These are phyloP conservation scores for Edolisoma coerulescens DNA, from an alignment of 2,113 vertebrate species.

Conservation along the genomic window DNA sequence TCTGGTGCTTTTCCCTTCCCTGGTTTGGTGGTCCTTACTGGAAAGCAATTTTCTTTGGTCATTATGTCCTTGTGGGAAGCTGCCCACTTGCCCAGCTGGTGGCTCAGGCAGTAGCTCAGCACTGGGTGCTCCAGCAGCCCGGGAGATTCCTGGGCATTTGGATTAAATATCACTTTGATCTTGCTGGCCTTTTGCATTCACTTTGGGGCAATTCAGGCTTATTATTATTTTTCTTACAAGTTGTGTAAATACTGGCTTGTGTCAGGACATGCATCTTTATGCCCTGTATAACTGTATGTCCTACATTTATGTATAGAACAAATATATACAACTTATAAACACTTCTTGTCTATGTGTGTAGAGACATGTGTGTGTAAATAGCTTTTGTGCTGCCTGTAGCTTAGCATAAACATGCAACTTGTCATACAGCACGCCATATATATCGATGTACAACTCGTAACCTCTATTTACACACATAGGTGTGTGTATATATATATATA, in stretches of 20 bases:
- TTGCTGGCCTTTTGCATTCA: background rate
- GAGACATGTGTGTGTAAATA: background rate
- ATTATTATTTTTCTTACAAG: background rate
- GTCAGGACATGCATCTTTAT: background rate
- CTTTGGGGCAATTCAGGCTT: background rate
- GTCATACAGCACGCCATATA: background rate
- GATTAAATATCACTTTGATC: background rate
- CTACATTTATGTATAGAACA: background rate
- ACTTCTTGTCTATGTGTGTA: fast-evolving
- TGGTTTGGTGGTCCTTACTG: background rate
- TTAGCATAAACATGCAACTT: background rate
- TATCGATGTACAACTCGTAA: background rate
- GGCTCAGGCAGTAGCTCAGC: background rate
- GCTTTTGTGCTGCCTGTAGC: background rate
- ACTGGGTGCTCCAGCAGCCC: background rate
- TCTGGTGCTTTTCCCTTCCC: background rate
- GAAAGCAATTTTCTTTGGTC: background rate
- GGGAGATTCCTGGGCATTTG: fast-evolving
- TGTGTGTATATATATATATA: background rate
- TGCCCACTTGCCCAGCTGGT: background rate
- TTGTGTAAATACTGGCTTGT: background rate
- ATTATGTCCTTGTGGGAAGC: no score
- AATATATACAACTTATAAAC: background rate
- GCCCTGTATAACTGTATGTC: background rate
- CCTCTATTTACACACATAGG: background rate